Evolutionary conservation across 2,113 vertebrate genomes (phyloP), one percentile per base, ranked within the genome.

Genomic region (Eidolon helvum): DNA sequence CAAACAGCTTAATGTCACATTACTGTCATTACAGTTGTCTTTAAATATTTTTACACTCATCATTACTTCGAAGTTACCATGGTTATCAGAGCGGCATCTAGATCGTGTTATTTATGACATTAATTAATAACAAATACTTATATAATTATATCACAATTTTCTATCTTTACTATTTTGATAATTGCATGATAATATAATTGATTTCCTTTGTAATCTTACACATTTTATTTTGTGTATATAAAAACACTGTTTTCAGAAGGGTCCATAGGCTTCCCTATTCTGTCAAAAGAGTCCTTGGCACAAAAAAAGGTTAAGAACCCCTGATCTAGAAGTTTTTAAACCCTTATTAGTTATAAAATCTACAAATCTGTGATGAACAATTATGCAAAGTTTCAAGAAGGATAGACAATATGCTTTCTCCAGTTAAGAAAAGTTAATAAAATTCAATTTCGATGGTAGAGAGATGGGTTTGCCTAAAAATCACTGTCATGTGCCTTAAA

Each of bases 121-220:
- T 92, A 80, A 91, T 84, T 92, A 80, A 91, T 84, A 87, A 91
- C 15, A 91, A 83, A 18, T 66, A 92, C 28, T 86, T 83, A 79
- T 7, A 40, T 84, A 93, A 87, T 38, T 45, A 43, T 35, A 77
- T 38, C 38, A 87, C 14, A 66, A 38, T 57, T 43, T 83, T 93
- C n/a, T 87, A 10, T 63, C 69, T 91, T 59, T 68, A 80, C 30
- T 71, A 66, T 91, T 83, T 91, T 79, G 48, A 68, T 79, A 91
- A 45, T 7, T 61, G 7, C 7, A 84, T 78, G 80, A 88, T 63
- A 59, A 50, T 90, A 53, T 63, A 53, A 85, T 77, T 57, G 2
- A 80, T 75, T 92, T 89, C 45, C 35, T 94, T 94, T 90, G 66
- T 79, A 85, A 92, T 26, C 14, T 12, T 85, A 50, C 10, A 10